Evolutionary conservation across 1,140 invertebrate genomes (phyloP).

Genomic region (Drosophila sp.): DNA sequence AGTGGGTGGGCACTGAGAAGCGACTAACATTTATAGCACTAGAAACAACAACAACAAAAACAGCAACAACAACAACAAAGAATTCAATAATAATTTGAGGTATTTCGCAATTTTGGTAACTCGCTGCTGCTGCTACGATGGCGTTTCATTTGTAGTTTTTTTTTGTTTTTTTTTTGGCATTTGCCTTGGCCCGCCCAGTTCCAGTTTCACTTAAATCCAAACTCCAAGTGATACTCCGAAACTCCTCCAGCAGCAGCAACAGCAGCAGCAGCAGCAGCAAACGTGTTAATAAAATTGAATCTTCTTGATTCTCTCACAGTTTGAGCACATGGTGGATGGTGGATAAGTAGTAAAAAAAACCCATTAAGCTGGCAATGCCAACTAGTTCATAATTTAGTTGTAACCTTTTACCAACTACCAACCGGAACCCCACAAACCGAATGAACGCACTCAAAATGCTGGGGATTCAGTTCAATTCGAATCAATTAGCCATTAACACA

Average conservation of each 20-base stretch:
- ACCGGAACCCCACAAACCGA: slow-evolving; percentile 39
- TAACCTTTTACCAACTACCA: slow-evolving; percentile 57
- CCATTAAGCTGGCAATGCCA: slow-evolving; percentile 65
- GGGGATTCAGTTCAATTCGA: slow-evolving; percentile 34
- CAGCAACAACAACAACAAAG: slow-evolving; percentile 64
- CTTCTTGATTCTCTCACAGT: slow-evolving; percentile 31
- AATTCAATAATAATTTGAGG: slow-evolving; percentile 69
- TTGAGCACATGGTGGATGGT: slow-evolving; percentile 35
- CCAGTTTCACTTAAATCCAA: slow-evolving; percentile 44
- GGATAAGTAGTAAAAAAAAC: slow-evolving; percentile 30
- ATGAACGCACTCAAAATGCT: slow-evolving; percentile 38
- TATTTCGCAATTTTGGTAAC: slow-evolving; percentile 61
- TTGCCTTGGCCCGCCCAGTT: slow-evolving; percentile 70
- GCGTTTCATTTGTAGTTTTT: slow-evolving; percentile 11
- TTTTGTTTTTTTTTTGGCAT: slow-evolving; percentile 54
- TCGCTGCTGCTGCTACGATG: slow-evolving; percentile 31
- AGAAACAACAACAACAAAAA: slow-evolving; percentile 41
- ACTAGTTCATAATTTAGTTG: slow-evolving; percentile 69
- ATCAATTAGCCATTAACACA: slow-evolving; percentile 68
- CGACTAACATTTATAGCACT: slow-evolving; percentile 74
- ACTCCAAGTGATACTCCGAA: background rate
- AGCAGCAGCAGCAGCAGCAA: background rate
- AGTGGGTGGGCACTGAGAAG: slow-evolving; percentile 77
- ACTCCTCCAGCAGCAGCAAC: background rate
- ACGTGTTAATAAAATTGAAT: slow-evolving; percentile 67